These are phyloP conservation scores for Carabus problematicus DNA, from an alignment of 2,888 invertebrate species.

Conservation along the genomic window DNA sequence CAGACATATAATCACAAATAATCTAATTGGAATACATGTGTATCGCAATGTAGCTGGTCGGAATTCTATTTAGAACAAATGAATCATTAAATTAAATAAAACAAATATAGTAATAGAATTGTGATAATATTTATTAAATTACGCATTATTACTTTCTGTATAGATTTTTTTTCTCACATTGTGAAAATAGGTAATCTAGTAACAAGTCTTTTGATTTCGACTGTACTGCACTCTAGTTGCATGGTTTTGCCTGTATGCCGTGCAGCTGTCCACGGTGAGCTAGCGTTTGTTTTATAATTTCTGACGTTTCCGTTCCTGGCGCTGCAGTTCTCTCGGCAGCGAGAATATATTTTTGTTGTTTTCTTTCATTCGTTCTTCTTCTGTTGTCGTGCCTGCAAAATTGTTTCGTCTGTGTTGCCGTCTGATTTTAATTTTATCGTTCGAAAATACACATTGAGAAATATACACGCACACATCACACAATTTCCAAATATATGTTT, in stretches of 20 bases:
- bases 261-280: slow-evolving; percentile 38
- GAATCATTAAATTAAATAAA: too few relatives aligned
- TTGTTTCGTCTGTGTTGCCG: slow-evolving; percentile 37
- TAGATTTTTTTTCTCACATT: too few relatives aligned
- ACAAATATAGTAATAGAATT: too few relatives aligned
- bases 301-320: slow-evolving; percentile 38
- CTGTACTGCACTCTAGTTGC: not conserved
- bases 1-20: too few relatives aligned
- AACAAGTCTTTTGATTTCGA: too few relatives aligned
- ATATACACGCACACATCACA: not conserved
- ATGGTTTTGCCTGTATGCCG: not conserved
- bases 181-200: too few relatives aligned
- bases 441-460: slow-evolving; percentile 22
- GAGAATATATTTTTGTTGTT: slow-evolving; percentile 35
- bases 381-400: slow-evolving; percentile 25
- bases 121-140: too few relatives aligned
- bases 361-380: slow-evolving; percentile 2
- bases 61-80: too few relatives aligned
- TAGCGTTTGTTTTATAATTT: slow-evolving; percentile 42
- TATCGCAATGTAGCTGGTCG: too few relatives aligned
- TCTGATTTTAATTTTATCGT: slow-evolving; percentile 41
- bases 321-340: slow-evolving; percentile 19
- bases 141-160: too few relatives aligned
- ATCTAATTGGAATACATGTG: too few relatives aligned
- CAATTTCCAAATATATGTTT: too few relatives aligned